Percentiles rank a stretch among this genome's conserved stretches.
Conservation (phyloP, 2,113 vertebrate species). For the Silurus glanis region DNA sequence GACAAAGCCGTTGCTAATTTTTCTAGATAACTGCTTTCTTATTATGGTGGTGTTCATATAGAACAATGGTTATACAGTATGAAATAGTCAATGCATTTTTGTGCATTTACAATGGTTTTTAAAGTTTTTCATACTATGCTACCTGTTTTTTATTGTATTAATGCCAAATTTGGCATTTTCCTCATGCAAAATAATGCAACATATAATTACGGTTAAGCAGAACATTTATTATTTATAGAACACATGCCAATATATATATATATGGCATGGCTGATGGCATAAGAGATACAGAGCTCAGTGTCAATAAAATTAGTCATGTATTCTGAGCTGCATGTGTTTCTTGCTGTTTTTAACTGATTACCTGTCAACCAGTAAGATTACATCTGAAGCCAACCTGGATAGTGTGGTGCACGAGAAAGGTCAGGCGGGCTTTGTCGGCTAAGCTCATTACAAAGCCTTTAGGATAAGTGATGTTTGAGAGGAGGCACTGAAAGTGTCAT, state of each 20-base stretch:
- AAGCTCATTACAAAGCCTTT: slow-evolving; percentile 31
- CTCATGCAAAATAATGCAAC: not conserved
- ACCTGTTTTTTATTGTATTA: not conserved
- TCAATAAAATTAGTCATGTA: slow-evolving; percentile 20
- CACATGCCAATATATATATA: not conserved
- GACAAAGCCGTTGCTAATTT: not conserved
- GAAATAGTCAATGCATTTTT: not conserved
- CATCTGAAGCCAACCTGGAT: slow-evolving; percentile 12
- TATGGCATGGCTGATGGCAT: not conserved
- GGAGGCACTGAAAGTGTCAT: not conserved
- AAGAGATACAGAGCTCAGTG: not conserved
- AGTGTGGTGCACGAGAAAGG: not conserved
- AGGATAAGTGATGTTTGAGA: slow-evolving; percentile 31
- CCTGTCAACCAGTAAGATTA: slow-evolving; percentile 29
- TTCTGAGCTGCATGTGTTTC: slow-evolving; percentile 10
- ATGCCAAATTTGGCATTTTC: not conserved
- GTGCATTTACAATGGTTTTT: not conserved
- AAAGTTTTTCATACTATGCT: not conserved
- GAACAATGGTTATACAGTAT: not conserved
- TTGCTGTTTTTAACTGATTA: slow-evolving; percentile 32
- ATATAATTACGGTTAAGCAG: not conserved
- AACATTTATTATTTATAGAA: not conserved
- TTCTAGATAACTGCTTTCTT: not conserved
- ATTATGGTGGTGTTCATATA: not conserved
- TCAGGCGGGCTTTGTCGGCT: slow-evolving; percentile 12